phyloP scores from a whole-genome alignment of 2,797 vertebrate genomes.

The Delichon dasypus region DNA sequence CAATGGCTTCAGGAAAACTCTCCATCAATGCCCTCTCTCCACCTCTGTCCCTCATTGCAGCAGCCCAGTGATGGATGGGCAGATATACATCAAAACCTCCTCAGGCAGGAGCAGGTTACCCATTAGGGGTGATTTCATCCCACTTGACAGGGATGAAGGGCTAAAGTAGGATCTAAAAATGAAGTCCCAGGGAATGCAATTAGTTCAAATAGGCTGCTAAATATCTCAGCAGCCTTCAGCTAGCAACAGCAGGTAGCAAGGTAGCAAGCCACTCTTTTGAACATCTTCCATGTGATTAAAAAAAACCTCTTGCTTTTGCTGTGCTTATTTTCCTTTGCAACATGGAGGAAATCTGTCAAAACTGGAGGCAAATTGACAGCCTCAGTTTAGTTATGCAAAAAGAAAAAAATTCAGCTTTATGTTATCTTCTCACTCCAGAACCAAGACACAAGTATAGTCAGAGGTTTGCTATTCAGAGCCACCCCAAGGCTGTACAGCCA shows the following conservation, averaged over 20 bases:
- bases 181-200: background rate
- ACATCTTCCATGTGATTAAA: background rate
- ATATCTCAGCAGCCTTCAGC: background rate
- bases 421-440: background rate
- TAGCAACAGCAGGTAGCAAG: background rate
- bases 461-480: background rate
- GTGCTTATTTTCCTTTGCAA: background rate
- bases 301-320: background rate
- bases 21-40: background rate
- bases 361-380: background rate
- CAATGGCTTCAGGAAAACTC: background rate
- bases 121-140: background rate
- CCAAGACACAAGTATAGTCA: background rate
- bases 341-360: background rate
- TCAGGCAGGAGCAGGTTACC: background rate
- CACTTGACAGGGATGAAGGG: background rate
- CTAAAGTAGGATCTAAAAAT: background rate
- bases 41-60: accelerated
- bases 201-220: background rate
- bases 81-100: background rate
- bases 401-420: background rate
- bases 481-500: background rate
- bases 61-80: background rate
- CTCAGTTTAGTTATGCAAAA: background rate
- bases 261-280: background rate